Base-by-base conservation (phyloP, 2,797 vertebrate species). In the Acipenser ruthenus region DNA sequence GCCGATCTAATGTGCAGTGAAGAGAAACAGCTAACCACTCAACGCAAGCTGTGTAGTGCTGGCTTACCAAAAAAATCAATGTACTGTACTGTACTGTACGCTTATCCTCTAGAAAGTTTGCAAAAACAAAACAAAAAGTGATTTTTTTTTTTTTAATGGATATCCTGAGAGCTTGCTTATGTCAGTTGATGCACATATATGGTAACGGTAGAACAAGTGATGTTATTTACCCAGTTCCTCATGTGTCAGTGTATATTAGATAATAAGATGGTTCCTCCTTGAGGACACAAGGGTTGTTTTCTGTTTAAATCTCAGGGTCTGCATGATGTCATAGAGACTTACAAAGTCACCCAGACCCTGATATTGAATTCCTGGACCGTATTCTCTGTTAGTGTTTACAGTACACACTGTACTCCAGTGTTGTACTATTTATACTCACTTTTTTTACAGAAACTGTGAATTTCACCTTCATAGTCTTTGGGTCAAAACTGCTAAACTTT, bases 191-290 rank as follows among this genome's bases (percentile, higher is more conserved):
- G 67, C 60, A 65, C 67, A 60, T 50, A 18, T 67, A 15, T 18
- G 52, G 55, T 52, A 60, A 65, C 23, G 37, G 59, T 8, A 65
- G 52, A 23, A 50, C 37, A 64, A 58, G 10, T 69, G 62, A 61
- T 51, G 55, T 64, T 23, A 69, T 11, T 23, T 59, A 49, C 58
- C 37, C 55, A 60, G 4, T 47, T n/a, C 37, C 50, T 47, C n/a
- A 49, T n/a, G n/a, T 7, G 15, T 60, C 48, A n/a, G 62, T 51
- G 49, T 60, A 63, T 58, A 65, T 48, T 69, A 49, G 67, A 47
- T 58, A 65, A 58, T 58, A 56, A 53, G 63, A 52, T 49, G 52
- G n/a, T 65, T 65, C 64, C 51, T 63, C 48, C 62, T 55, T 13
- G 23, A 58, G 23, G 23, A 3, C 2, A 3, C 23, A 65, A 6